Conservation (phyloP, 2,888 invertebrate genomes). For the Coelinius sp. region DNA sequence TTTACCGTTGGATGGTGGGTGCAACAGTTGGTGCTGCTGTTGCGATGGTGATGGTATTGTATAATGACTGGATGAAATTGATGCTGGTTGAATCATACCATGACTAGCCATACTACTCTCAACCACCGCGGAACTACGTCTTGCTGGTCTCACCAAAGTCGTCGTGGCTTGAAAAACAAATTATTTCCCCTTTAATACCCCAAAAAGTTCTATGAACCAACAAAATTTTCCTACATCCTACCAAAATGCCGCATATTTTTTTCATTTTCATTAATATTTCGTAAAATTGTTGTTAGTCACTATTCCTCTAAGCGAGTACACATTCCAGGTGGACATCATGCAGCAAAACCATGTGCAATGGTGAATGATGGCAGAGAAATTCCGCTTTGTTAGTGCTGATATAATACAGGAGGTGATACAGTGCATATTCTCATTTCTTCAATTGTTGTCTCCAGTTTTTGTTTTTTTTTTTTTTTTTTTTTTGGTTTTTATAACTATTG, state of each 20-base stretch:
- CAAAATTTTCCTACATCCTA: background rate
- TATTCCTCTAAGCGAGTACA: background rate
- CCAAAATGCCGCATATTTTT: background rate
- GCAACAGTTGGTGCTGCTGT: conserved; percentile 50
- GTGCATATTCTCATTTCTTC: conserved; percentile 7
- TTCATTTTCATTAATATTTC: background rate
- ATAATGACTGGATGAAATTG: conserved; percentile 69
- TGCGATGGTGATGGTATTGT: conserved; percentile 70
- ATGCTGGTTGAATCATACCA: conserved; percentile 60
- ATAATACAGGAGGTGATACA: background rate
- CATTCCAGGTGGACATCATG: conserved; percentile 22
- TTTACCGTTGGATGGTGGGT: conserved; percentile 64
- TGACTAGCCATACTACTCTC: conserved; percentile 63
- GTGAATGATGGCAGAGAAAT: background rate
- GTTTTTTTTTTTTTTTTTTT: conserved; percentile 29
- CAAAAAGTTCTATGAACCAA: conserved; percentile 5
- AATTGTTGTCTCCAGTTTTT: conserved; percentile 6
- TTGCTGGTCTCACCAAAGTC: conserved; percentile 62
- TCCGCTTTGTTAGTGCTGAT: background rate
- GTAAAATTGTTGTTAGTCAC: conserved; percentile 2
- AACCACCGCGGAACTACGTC: conserved; percentile 65
- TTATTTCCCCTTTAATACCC: conserved; percentile 38
- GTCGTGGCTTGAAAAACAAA: conserved; percentile 60
- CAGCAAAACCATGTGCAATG: background rate
- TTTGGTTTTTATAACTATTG: conserved; percentile 14